Percentiles rank a stretch among this genome's conserved stretches.
phyloP scores from a whole-genome alignment of 2,113 vertebrate species.

The Bambusicola thoracicus region DNA sequence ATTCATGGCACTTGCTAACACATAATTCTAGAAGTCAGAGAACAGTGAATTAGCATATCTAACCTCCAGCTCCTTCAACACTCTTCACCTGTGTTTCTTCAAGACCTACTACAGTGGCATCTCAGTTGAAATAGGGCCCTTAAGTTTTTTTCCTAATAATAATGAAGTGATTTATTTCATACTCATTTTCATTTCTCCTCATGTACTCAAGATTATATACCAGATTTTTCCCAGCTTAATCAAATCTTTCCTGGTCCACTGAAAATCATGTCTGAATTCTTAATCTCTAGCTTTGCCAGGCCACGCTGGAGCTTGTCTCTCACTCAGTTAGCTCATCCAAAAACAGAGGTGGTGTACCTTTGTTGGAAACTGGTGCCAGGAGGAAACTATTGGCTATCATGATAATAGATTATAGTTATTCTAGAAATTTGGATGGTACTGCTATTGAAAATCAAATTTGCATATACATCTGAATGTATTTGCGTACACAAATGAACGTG shows the following conservation, averaged over 20 bases:
- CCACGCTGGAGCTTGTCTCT: background rate
- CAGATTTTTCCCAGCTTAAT: background rate
- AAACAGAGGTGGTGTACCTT: background rate
- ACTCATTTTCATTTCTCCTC: background rate
- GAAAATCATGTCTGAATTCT: background rate
- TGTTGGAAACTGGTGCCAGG: background rate
- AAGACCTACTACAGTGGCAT: background rate
- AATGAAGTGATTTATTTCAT: background rate
- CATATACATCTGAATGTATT: background rate
- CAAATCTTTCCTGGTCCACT: background rate
- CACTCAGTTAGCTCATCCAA: background rate
- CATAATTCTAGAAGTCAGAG: background rate
- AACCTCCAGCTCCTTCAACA: background rate
- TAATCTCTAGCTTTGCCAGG: background rate
- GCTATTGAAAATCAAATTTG: background rate
- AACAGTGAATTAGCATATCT: background rate
- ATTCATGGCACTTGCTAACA: background rate
- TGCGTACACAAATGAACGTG: background rate
- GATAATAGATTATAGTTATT: background rate
- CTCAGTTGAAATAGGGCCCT: background rate
- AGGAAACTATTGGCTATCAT: background rate
- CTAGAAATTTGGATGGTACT: background rate
- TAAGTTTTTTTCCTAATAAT: background rate
- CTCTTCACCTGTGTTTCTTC: background rate
- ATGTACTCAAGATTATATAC: background rate